Evolutionary conservation across 2,797 vertebrate genomes (phyloP).

Genomic region (Coccyzus lansbergi): DNA sequence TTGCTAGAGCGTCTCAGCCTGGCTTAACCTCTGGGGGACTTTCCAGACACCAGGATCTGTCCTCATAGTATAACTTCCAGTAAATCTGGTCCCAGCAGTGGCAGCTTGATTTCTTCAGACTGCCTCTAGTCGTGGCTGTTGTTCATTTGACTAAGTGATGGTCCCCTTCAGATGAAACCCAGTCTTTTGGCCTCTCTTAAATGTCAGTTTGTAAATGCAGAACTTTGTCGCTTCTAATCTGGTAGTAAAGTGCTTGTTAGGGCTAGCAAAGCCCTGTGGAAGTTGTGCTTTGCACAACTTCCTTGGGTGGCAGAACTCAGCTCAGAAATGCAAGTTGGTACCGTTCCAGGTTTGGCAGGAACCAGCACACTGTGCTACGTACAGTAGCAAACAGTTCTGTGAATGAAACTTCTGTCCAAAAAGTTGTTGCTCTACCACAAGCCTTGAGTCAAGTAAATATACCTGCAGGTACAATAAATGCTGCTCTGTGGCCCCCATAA

Average conservation of each 20-base stretch:
- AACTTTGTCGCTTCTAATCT: not conserved
- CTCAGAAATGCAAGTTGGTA: not conserved
- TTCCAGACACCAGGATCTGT: not conserved
- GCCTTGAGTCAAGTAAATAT: not conserved
- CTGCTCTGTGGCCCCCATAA: not conserved
- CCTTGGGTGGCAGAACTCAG: not conserved
- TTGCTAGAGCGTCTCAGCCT: not conserved
- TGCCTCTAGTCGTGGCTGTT: not conserved
- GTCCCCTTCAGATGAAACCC: not conserved
- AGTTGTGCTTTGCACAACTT: not conserved
- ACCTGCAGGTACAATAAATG: constrained; percentile 20
- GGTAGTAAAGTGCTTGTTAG: not conserved
- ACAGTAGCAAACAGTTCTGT: not conserved
- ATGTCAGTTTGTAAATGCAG: not conserved
- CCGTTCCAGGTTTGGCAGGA: not conserved
- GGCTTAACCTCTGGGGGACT: not conserved
- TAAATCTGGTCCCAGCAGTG: not conserved
- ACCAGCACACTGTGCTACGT: not conserved
- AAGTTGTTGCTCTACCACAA: not conserved
- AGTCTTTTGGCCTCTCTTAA: not conserved
- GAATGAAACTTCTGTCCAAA: constrained; percentile 9
- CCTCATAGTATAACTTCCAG: not conserved
- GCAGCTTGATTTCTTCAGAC: not conserved
- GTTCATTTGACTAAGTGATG: not conserved
- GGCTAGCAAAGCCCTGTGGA: not conserved